Percentiles rank a stretch among this genome's conserved stretches.
These are phyloP conservation scores for Gadus chalcogrammus DNA, from an alignment of 2,113 vertebrate genomes.

Conservation along the genomic window DNA sequence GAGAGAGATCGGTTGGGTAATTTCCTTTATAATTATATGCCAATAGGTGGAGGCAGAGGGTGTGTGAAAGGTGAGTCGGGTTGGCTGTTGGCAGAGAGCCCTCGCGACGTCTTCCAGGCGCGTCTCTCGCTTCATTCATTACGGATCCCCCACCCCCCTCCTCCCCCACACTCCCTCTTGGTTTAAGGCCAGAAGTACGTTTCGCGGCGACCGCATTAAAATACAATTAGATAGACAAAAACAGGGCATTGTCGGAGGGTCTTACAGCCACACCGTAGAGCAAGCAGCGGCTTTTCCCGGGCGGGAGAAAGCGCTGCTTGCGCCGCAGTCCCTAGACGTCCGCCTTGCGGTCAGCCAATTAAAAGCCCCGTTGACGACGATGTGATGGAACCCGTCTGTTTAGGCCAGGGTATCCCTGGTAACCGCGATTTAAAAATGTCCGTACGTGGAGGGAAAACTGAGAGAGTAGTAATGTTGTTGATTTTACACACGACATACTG, in stretches of 20 bases:
- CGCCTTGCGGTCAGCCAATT: slow-evolving; percentile 43
- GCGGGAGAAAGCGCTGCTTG: slow-evolving; percentile 57
- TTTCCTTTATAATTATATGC: too few species aligned
- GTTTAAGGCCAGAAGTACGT: slow-evolving; percentile 31
- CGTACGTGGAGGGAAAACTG: not conserved
- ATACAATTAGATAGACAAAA: slow-evolving; percentile 16
- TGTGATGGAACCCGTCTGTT: slow-evolving; percentile 34
- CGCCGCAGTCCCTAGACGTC: slow-evolving; percentile 43
- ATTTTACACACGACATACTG: too few species aligned
- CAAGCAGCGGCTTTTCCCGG: too few species aligned
- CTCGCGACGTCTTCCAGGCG: not conserved
- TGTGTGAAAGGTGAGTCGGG: not conserved
- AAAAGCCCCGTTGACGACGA: slow-evolving; percentile 27
- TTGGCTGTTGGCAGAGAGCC: not conserved
- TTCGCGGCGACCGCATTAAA: slow-evolving; percentile 46
- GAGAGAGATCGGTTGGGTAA: not conserved
- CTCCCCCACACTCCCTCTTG: slow-evolving; percentile 21
- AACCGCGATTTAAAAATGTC: slow-evolving; percentile 27
- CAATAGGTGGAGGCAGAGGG: too few species aligned
- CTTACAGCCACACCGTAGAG: slow-evolving; percentile 19
- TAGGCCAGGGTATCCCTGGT: slow-evolving; percentile 7
- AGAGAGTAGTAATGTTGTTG: not conserved
- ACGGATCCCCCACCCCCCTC: not conserved
- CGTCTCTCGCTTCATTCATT: not conserved
- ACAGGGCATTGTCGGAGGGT: slow-evolving; percentile 43